phyloP scores from a whole-genome alignment of 2,888 invertebrate genomes.

The Trachelus iudaicus region DNA sequence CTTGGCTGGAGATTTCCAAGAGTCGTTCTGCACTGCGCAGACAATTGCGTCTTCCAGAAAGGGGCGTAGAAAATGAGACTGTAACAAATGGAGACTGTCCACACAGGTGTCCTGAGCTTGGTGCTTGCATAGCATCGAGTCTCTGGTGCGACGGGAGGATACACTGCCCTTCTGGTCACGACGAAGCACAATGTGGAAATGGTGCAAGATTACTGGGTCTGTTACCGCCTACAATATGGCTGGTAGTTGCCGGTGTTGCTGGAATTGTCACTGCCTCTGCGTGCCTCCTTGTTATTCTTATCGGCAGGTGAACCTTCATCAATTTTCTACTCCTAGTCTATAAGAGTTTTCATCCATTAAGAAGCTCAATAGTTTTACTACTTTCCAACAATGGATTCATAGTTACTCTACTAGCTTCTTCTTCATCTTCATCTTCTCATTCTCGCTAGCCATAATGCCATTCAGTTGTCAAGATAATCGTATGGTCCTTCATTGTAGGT shows the following conservation, averaged over 20 bases:
- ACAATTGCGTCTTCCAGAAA: conserved; percentile 67
- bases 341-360: neutral
- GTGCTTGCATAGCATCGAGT: conserved; percentile 62
- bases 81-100: conserved; percentile 53
- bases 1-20: conserved; percentile 80
- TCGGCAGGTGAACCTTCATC: conserved; percentile 63
- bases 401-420: neutral
- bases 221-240: conserved; percentile 66
- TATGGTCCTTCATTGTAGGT: conserved; percentile 71
- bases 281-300: conserved; percentile 62
- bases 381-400: neutral
- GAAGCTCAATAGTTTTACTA: neutral
- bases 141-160: conserved; percentile 67
- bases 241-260: conserved; percentile 59
- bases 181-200: conserved; percentile 73
- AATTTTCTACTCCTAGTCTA: neutral
- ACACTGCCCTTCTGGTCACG: conserved; percentile 69
- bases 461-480: conserved; percentile 65
- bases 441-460: neutral
- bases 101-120: conserved; percentile 64
- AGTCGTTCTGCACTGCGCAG: conserved; percentile 73
- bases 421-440: neutral
- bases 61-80: conserved; percentile 51
- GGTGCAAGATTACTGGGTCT: conserved; percentile 68
- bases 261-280: conserved; percentile 67